A percentile compares a stretch with the other conserved stretches of the same genome.
Conservation (phyloP, 53 echinoderm and acorn worm species). For the Echinometra lucunter region DNA sequence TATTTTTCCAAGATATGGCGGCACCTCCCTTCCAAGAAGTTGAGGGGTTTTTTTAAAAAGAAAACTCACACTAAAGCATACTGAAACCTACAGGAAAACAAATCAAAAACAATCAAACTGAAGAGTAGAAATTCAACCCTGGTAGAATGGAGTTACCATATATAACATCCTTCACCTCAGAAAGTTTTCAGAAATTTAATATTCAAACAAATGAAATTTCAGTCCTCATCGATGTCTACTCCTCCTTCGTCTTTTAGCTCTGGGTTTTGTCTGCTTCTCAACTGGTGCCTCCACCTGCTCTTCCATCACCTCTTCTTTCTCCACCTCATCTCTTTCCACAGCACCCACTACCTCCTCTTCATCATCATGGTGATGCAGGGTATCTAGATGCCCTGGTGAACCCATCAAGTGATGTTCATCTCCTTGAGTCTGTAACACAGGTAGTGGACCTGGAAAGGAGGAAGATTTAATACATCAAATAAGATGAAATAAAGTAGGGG, state of each 20-base stretch:
- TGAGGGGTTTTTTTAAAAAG: neutral
- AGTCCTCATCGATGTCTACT: conserved; percentile 37
- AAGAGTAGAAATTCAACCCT: neutral
- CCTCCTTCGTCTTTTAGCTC: conserved; percentile 12
- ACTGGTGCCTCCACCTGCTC: neutral
- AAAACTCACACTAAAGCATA: neutral
- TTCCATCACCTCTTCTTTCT: conserved; percentile 11
- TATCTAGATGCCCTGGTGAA: conserved; percentile 51
- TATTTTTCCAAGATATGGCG: neutral
- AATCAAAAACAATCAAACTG: neutral
- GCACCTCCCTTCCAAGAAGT: too few species aligned
- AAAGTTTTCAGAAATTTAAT: neutral
- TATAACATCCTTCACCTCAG: neutral
- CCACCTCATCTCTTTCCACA: neutral
- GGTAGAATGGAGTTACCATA: neutral
- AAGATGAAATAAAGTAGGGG: neutral
- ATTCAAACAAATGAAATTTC: neutral
- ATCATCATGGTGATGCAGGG: conserved; percentile 56
- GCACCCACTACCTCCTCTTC: conserved; percentile 31
- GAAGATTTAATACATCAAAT: neutral
- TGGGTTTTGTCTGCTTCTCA: neutral
- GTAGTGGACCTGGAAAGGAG: conserved; percentile 34
- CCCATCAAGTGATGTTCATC: conserved; percentile 67
- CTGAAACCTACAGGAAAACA: neutral
- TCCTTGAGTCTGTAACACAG: conserved; percentile 55